phyloP scores from a whole-genome alignment of 2,797 vertebrate species.

The Glyptemys insculpta region DNA sequence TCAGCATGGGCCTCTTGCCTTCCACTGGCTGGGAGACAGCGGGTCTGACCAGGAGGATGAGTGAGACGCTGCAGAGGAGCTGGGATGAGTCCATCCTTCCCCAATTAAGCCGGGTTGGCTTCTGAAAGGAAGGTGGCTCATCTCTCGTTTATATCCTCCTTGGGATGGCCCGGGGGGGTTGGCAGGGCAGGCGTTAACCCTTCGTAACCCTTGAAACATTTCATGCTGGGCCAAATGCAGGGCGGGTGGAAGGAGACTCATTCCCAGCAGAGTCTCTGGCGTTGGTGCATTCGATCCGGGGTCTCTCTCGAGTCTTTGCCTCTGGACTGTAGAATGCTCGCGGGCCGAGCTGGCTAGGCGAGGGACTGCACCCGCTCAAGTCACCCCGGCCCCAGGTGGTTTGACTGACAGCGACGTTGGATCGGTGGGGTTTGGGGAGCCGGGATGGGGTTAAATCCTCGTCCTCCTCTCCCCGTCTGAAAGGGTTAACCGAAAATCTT shows the following conservation, averaged over 20 bases:
- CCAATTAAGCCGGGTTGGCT: neutral
- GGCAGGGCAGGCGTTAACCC: conserved; percentile 3
- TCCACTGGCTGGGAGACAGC: neutral
- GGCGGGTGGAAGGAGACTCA: neutral
- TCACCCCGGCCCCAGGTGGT: too few species aligned
- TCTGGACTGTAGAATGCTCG: neutral
- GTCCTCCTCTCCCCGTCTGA: neutral
- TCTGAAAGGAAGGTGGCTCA: neutral
- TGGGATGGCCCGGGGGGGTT: neutral
- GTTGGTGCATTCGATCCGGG: neutral
- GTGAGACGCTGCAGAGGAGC: neutral
- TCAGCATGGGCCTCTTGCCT: neutral
- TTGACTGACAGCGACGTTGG: neutral
- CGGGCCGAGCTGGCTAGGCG: neutral
- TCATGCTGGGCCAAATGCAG: neutral
- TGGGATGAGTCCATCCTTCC: neutral
- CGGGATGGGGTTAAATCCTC: neutral
- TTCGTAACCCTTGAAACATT: neutral
- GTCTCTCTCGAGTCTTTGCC: neutral
- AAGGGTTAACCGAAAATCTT: neutral
- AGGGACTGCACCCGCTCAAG: neutral
- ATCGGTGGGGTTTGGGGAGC: neutral
- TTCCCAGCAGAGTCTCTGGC: neutral
- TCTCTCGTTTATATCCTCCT: conserved; percentile 31
- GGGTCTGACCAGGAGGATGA: conserved; percentile 2